phyloP scores from a whole-genome alignment of 2,888 invertebrate genomes.

The Tanytarsus gracilentus region DNA sequence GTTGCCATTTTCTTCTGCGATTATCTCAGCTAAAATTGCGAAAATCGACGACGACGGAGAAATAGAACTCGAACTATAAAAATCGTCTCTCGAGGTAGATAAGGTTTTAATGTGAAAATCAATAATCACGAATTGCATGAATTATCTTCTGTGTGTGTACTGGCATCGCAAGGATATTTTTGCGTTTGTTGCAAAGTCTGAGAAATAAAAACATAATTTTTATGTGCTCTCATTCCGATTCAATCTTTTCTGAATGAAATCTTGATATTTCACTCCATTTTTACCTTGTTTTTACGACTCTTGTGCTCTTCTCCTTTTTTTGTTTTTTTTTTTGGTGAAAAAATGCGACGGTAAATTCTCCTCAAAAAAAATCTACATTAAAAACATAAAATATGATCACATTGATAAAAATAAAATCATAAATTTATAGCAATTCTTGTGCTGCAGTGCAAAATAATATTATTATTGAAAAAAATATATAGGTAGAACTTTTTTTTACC shows the following conservation, averaged over 20 bases:
- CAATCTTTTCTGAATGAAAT: not conserved
- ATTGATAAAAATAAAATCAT: constrained; percentile 24
- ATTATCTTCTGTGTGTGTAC: not conserved
- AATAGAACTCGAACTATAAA: not conserved
- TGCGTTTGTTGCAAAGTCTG: not conserved
- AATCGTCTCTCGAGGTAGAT: not conserved
- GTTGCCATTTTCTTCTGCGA: not conserved
- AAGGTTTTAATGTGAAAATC: constrained; percentile 25
- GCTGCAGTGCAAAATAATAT: constrained; percentile 12
- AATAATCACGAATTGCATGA: constrained; percentile 16
- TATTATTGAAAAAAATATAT: not conserved
- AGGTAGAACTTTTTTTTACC: not conserved
- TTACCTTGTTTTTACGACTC: not conserved
- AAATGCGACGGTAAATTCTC: not conserved
- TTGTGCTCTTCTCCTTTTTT: not conserved
- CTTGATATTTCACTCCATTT: constrained; percentile 5
- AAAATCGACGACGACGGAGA: not conserved
- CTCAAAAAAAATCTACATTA: not conserved
- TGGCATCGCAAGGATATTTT: not conserved
- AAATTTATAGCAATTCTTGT: constrained; percentile 9
- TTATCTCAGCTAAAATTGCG: not conserved
- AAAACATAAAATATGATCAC: constrained; percentile 18
- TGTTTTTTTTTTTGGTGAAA: not conserved
- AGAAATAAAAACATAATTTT: constrained; percentile 9
- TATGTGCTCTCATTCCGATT: constrained; percentile 8